A percentile compares a stretch with the other conserved stretches of the same genome.
Conservation (phyloP, 2,888 invertebrate genomes). For the Automeris io region DNA sequence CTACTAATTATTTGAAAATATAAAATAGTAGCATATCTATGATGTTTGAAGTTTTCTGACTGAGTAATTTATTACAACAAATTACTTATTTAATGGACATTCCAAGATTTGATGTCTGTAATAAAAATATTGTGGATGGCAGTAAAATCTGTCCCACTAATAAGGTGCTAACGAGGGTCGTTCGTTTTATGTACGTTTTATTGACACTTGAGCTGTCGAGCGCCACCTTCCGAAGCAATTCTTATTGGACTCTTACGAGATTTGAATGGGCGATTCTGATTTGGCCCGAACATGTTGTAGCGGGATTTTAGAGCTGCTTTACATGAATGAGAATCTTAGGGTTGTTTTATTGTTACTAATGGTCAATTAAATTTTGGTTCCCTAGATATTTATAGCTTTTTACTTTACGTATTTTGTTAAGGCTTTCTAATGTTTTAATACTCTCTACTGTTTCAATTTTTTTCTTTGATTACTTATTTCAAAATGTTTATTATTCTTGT, state of each 20-base stretch:
- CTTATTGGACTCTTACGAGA: constrained; percentile 58
- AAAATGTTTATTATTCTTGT: too few species aligned
- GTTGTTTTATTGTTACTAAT: constrained; percentile 12
- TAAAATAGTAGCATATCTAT: neutral
- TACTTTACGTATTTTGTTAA: constrained; percentile 1
- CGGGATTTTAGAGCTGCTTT: constrained; percentile 48
- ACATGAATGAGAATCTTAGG: constrained; percentile 7
- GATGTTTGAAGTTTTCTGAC: constrained; percentile 9
- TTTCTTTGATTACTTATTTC: constrained; percentile 7
- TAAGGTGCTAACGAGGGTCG: constrained; percentile 70
- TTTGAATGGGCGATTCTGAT: constrained; percentile 24
- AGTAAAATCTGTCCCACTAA: constrained; percentile 64
- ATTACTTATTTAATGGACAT: constrained; percentile 39
- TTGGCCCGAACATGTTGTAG: constrained; percentile 19
- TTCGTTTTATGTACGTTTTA: constrained; percentile 69
- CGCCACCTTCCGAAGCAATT: constrained; percentile 41
- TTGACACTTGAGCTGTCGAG: constrained; percentile 55
- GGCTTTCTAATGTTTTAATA: neutral
- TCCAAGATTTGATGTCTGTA: constrained; percentile 44
- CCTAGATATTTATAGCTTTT: constrained; percentile 8
- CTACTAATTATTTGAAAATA: too few species aligned
- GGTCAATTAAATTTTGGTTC: constrained; percentile 13
- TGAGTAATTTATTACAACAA: constrained; percentile 34
- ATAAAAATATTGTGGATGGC: constrained; percentile 54
- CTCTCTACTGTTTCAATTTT: neutral